Percentiles rank a stretch among this genome's conserved stretches.
Evolutionary conservation across 2,888 invertebrate species (phyloP).

Genomic region (Eupithecia tripunctaria): DNA sequence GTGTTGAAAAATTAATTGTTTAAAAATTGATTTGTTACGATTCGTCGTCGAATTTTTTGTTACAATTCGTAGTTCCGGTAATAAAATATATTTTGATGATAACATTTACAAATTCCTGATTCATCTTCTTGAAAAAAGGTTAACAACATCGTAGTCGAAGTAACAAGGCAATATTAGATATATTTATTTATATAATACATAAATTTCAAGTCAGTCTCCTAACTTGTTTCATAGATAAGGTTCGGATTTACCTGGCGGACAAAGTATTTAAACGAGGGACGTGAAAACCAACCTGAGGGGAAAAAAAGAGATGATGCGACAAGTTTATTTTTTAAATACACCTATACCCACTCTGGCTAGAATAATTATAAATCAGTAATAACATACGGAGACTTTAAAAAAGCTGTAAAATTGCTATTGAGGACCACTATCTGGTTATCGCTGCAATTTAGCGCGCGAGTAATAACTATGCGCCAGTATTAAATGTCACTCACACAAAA

Average conservation of each 20-base stretch:
- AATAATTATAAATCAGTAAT: neutral
- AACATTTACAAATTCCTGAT: neutral
- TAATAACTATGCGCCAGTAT: conserved; percentile 1
- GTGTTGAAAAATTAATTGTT: conserved; percentile 59
- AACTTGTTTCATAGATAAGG: neutral
- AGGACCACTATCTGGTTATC: neutral
- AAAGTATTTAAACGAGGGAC: neutral
- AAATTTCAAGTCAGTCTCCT: neutral
- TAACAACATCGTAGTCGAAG: neutral
- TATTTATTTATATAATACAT: neutral
- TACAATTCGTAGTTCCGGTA: conserved; percentile 56
- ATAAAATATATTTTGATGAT: conserved; percentile 35
- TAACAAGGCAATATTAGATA: neutral
- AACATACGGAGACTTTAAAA: neutral
- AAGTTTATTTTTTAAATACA: neutral
- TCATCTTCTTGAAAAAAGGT: neutral
- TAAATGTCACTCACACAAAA: neutral
- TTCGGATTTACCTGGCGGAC: neutral
- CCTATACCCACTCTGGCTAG: neutral
- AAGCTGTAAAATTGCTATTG: neutral
- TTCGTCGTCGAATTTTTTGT: conserved; percentile 55
- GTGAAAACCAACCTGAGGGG: neutral
- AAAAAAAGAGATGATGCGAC: neutral
- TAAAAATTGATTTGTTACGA: conserved; percentile 70
- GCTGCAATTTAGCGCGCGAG: neutral